These are phyloP conservation scores for Gastrophryne carolinensis DNA, from an alignment of 2,797 vertebrate species.

Conservation along the genomic window DNA sequence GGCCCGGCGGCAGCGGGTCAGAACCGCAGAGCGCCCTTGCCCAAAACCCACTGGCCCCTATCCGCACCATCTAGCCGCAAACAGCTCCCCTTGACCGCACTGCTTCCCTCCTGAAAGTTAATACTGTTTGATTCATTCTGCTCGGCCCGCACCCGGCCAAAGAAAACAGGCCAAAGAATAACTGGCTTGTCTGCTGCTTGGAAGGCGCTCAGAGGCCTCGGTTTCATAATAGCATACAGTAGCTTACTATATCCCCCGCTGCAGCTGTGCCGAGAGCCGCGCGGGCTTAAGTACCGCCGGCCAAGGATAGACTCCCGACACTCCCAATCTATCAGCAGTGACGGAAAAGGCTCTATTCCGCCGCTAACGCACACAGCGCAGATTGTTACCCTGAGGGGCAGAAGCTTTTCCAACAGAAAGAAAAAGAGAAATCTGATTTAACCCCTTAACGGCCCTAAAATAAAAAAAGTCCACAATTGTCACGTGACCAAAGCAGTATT, in stretches of 20 bases:
- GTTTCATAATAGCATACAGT: conserved; percentile 71
- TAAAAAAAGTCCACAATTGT: too few species aligned
- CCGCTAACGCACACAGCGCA: conserved; percentile 33
- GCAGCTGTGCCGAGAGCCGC: conserved; percentile 65
- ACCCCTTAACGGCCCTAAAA: too few species aligned
- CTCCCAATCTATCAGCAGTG: conserved; percentile 43
- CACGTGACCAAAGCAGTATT: too few species aligned
- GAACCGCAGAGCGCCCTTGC: conserved; percentile 60
- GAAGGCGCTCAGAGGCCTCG: conserved; percentile 67
- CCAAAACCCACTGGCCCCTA: conserved; percentile 68
- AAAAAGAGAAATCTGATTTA: too few species aligned
- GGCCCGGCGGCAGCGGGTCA: background rate
- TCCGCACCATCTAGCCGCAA: conserved; percentile 72
- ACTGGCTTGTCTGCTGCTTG: conserved; percentile 69
- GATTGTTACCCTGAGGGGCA: conserved; percentile 41
- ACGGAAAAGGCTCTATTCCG: conserved; percentile 20
- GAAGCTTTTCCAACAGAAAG: background rate
- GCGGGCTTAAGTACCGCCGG: conserved; percentile 58
- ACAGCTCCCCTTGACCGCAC: conserved; percentile 75
- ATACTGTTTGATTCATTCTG: conserved; percentile 75
- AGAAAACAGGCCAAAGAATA: conserved; percentile 76
- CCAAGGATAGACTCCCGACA: conserved; percentile 50
- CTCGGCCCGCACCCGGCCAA: conserved; percentile 66
- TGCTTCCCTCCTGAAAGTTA: conserved; percentile 76
- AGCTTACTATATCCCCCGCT: conserved; percentile 70